These are phyloP conservation scores for Ruditapes philippinarum DNA, from an alignment of 1,140 invertebrate genomes.

Conservation along the genomic window DNA sequence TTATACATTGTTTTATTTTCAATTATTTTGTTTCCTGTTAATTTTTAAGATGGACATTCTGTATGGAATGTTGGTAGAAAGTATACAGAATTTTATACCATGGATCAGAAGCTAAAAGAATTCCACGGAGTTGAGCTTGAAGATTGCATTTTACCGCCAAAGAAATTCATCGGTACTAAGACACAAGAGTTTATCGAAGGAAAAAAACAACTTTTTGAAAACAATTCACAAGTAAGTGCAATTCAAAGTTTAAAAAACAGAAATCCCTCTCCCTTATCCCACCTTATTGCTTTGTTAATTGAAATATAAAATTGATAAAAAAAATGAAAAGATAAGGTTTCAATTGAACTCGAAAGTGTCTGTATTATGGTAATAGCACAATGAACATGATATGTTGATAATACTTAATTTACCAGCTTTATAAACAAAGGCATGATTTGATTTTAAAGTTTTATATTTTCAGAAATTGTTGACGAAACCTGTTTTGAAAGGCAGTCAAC, in stretches of 20 bases:
- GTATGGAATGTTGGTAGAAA: slow-evolving; percentile 72
- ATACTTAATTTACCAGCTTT: not conserved
- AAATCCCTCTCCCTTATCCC: too few species aligned
- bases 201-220: slow-evolving; percentile 83
- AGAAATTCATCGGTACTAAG: slow-evolving; percentile 89
- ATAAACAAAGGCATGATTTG: slow-evolving; percentile 1
- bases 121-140: slow-evolving; percentile 93
- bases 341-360: too few species aligned
- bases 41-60: slow-evolving; percentile 25
- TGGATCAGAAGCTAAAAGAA: slow-evolving; percentile 92
- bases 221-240: slow-evolving; percentile 82
- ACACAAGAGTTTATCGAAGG: slow-evolving; percentile 87
- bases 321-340: too few species aligned
- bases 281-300: too few species aligned
- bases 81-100: slow-evolving; percentile 93
- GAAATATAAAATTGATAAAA: too few species aligned
- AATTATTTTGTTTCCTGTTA: not conserved
- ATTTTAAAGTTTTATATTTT: slow-evolving; percentile 87
- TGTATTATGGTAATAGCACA: too few species aligned
- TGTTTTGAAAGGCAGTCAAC: slow-evolving; percentile 92
- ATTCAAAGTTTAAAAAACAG: too few species aligned
- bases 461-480: slow-evolving; percentile 92
- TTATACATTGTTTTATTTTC: not conserved
- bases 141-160: slow-evolving; percentile 92
- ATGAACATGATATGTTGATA: not conserved